Percentiles rank a stretch among this genome's conserved stretches.
Evolutionary conservation across 2,797 vertebrate species (phyloP).

Genomic region (Triplophysa yarkandensis): DNA sequence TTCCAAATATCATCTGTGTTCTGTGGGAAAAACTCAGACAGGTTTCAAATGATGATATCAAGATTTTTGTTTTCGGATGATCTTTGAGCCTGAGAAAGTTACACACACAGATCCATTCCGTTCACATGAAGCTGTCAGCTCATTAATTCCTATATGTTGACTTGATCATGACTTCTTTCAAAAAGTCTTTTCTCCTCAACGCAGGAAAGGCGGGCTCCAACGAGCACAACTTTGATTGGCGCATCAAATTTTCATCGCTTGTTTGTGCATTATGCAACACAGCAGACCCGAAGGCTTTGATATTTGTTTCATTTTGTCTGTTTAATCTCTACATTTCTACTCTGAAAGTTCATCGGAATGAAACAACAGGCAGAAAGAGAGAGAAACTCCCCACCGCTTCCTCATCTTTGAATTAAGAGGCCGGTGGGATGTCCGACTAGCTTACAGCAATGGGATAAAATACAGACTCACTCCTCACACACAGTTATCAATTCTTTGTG

Average conservation of each 20-base stretch:
- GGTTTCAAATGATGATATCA: too few relatives aligned
- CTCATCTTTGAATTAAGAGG: constrained; percentile 39
- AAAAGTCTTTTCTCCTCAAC: neutral
- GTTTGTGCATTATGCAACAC: neutral
- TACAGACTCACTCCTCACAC: constrained; percentile 4
- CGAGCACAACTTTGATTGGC: neutral
- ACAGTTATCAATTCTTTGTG: constrained; percentile 38
- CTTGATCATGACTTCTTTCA: neutral
- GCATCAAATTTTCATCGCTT: neutral
- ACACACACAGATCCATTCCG: too few relatives aligned
- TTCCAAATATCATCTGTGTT: too few relatives aligned
- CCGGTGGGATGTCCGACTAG: constrained; percentile 15
- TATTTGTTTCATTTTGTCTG: neutral
- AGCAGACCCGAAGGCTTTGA: neutral
- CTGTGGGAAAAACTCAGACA: too few relatives aligned
- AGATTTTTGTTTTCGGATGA: too few relatives aligned
- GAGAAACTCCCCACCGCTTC: neutral
- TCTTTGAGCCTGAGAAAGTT: too few relatives aligned
- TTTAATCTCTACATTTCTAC: neutral
- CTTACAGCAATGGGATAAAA: constrained; percentile 16
- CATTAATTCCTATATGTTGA: too few relatives aligned
- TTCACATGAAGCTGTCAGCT: too few relatives aligned
- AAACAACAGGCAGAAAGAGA: neutral
- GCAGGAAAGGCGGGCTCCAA: neutral
- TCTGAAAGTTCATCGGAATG: neutral